Conservation (phyloP, 2,888 invertebrate species). For the Cactoblastis cactorum region DNA sequence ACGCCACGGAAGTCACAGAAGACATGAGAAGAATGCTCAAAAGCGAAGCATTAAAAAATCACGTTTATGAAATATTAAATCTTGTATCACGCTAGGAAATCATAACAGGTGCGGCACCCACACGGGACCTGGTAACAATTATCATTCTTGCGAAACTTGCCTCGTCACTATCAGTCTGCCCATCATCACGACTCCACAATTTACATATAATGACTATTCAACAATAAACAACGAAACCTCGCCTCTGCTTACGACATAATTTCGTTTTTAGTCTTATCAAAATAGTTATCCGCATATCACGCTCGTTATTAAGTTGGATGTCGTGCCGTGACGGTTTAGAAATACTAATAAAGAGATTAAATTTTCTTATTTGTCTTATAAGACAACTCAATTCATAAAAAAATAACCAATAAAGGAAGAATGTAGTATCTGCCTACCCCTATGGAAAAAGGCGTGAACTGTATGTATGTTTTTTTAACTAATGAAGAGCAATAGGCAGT, state of each 20-base stretch:
- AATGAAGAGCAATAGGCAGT: too few relatives aligned
- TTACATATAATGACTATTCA: conserved; percentile 78
- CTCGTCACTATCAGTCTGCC: conserved; percentile 70
- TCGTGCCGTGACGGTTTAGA: not conserved
- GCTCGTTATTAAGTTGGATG: conserved; percentile 19
- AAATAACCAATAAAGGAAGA: too few relatives aligned
- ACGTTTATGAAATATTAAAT: conserved; percentile 77
- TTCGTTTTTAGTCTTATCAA: conserved; percentile 37
- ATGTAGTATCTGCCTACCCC: too few relatives aligned
- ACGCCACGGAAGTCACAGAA: too few relatives aligned
- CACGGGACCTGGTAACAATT: conserved; percentile 61
- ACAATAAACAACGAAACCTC: conserved; percentile 68
- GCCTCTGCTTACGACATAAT: conserved; percentile 48
- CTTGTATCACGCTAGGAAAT: conserved; percentile 55
- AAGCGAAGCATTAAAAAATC: conserved; percentile 58
- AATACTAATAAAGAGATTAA: not conserved
- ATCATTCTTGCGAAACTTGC: conserved; percentile 77
- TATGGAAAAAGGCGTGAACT: too few relatives aligned
- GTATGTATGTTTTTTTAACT: too few relatives aligned
- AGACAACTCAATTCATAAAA: too few relatives aligned
- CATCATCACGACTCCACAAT: conserved; percentile 76
- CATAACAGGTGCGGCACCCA: conserved; percentile 51
- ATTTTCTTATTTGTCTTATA: too few relatives aligned
- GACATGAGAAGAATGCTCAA: conserved; percentile 15
- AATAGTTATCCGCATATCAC: conserved; percentile 28